phyloP scores from a whole-genome alignment of 2,113 vertebrate species.

The Mus musculus region GRCm39 chr9:108336501-108337000 shows the following conservation, averaged over 20 bases:
- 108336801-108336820: background rate
- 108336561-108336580: background rate
- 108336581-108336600: background rate
- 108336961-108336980: background rate
- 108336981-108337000: background rate
- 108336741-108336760: background rate
- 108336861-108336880: background rate
- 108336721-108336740: background rate
- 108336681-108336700: background rate
- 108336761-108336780: background rate
- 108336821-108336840: background rate
- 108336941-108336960: background rate
- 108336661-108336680: slow-evolving; percentile 19
- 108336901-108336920: background rate
- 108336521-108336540: background rate
- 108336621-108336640: background rate
- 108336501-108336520: slow-evolving; percentile 27
- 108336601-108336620: slow-evolving; percentile 1
- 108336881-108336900: background rate
- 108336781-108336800: background rate
- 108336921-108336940: background rate
- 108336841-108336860: background rate
- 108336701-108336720: slow-evolving; percentile 39
- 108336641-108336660: background rate
- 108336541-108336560: background rate